Conservation (phyloP, 2,888 invertebrate species). For the Cheilosia grossa region DNA sequence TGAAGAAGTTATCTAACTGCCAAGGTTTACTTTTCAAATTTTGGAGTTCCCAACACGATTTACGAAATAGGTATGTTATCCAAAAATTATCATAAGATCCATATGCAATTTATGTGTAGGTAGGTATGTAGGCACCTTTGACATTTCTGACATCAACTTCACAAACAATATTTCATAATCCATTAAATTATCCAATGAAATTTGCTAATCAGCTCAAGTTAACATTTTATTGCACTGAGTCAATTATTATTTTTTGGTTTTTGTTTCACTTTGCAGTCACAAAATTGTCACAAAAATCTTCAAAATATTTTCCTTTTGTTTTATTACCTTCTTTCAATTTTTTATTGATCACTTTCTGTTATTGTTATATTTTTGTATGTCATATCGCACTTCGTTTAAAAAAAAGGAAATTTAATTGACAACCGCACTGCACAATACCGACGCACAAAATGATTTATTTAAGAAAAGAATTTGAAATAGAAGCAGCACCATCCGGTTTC, state of each 20-base stretch:
- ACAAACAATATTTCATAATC: too few species aligned
- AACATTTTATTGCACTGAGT: background rate
- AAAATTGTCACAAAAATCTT: slow-evolving; percentile 14
- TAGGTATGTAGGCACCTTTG: too few species aligned
- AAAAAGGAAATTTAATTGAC: background rate
- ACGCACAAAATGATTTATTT: slow-evolving; percentile 64
- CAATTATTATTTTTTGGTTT: background rate
- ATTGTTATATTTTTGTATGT: slow-evolving; percentile 45
- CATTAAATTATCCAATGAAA: background rate
- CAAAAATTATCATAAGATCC: too few species aligned
- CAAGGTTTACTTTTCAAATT: too few species aligned
- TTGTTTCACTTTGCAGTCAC: background rate
- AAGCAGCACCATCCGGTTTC: slow-evolving; percentile 64
- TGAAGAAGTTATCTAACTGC: too few species aligned
- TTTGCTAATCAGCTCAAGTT: slow-evolving; percentile 1
- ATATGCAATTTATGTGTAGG: too few species aligned
- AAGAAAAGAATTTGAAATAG: slow-evolving; percentile 20
- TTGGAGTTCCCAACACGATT: too few species aligned
- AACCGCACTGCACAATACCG: slow-evolving; percentile 49
- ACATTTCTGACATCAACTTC: too few species aligned
- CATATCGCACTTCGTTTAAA: slow-evolving; percentile 45
- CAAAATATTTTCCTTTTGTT: slow-evolving; percentile 1
- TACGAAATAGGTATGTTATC: too few species aligned
- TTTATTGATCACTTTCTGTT: slow-evolving; percentile 49
- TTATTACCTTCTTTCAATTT: slow-evolving; percentile 60